Conservation (phyloP, 1,140 invertebrate species). For the Cotesia typhae region DNA sequence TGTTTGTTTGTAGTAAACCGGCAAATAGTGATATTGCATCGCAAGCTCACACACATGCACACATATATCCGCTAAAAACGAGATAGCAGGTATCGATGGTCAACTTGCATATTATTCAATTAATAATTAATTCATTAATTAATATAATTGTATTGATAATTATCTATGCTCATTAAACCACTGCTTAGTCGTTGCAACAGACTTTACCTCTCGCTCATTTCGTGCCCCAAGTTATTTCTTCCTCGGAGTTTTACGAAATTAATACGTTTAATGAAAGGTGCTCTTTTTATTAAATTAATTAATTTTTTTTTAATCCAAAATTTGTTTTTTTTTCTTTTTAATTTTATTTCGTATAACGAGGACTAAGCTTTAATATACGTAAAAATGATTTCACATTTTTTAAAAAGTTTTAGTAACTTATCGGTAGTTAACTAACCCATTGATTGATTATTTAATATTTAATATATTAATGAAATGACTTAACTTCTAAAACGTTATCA, state of each 20-base stretch:
- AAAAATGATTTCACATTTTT: too few relatives aligned
- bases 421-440: not conserved
- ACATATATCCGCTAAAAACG: conserved; percentile 31
- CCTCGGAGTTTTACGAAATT: conserved; percentile 25
- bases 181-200: conserved; percentile 35
- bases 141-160: conserved; percentile 2
- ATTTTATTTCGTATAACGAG: conserved; percentile 4
- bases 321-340: conserved; percentile 24
- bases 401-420: not conserved
- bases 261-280: conserved; percentile 35
- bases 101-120: not conserved
- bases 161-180: conserved; percentile 16
- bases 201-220: conserved; percentile 41
- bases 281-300: conserved; percentile 23
- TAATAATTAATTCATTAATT: too few relatives aligned
- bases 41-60: conserved; percentile 28
- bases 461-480: not conserved
- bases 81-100: conserved; percentile 28
- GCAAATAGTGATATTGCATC: conserved; percentile 4
- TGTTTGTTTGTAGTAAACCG: too few relatives aligned
- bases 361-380: too few relatives aligned
- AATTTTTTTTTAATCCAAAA: conserved; percentile 22
- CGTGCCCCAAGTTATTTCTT: conserved; percentile 7
- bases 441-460: conserved; percentile 3
- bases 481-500: conserved; percentile 22